Evolutionary conservation across 1,140 invertebrate species (phyloP).

Genomic region (Homalodisca vitripennis): DNA sequence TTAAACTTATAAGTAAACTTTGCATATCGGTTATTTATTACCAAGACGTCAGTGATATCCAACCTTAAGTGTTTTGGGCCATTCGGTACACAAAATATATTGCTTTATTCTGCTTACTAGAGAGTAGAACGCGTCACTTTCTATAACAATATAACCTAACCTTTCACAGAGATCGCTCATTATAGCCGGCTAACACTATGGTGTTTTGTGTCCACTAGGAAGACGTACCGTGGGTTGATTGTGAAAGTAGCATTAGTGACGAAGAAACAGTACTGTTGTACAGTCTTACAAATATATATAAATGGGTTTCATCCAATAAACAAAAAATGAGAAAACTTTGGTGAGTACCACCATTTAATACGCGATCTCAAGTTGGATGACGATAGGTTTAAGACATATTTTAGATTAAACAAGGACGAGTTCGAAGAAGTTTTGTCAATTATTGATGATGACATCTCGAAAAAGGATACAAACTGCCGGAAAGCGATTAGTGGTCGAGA

Average conservation of each 20-base stretch:
- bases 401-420: neutral
- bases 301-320: neutral
- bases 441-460: neutral
- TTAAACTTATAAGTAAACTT: no score
- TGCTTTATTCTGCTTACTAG: no score
- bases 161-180: no score
- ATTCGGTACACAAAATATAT: no score
- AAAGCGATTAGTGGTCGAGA: neutral
- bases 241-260: neutral
- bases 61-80: no score
- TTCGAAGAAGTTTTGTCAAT: neutral
- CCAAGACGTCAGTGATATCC: no score
- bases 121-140: no score
- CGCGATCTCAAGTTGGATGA: neutral
- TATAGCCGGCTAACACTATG: no score
- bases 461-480: constrained; percentile 1
- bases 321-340: neutral
- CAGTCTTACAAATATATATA: neutral
- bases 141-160: no score
- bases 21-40: no score
- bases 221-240: no score
- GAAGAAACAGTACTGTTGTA: neutral
- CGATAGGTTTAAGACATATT: neutral
- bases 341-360: neutral
- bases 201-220: no score